Percentiles rank a stretch among this genome's conserved stretches.
These are phyloP conservation scores for Parapsyche elsis DNA, from an alignment of 1,140 invertebrate species.

Conservation along the genomic window DNA sequence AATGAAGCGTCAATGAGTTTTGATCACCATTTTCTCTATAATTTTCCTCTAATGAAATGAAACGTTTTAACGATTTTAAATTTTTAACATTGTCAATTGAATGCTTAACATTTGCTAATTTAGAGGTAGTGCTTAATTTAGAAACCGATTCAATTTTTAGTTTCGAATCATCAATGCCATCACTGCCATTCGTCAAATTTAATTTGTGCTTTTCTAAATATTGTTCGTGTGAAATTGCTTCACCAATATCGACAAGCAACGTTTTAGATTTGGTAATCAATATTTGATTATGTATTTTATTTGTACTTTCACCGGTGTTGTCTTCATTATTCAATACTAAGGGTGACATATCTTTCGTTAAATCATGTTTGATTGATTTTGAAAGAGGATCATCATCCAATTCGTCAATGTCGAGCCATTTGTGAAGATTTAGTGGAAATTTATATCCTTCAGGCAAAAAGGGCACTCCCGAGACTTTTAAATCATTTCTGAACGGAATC, in stretches of 20 bases:
- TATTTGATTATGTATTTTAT: background rate
- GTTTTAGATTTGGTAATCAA: background rate
- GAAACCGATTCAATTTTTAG: too few species aligned
- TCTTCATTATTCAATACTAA: background rate
- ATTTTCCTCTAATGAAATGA: constrained; percentile 61
- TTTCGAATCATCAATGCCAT: background rate
- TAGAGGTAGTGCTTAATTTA: too few species aligned
- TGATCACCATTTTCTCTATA: constrained; percentile 59
- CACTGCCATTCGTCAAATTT: constrained; percentile 35
- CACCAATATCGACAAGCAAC: constrained; percentile 1
- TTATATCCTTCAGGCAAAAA: constrained; percentile 66
- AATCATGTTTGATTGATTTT: constrained; percentile 58
- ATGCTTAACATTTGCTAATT: constrained; percentile 46
- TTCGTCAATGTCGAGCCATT: constrained; percentile 67
- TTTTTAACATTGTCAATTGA: constrained; percentile 58
- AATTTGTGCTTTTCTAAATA: constrained; percentile 29
- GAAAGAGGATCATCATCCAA: constrained; percentile 62
- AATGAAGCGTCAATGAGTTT: constrained; percentile 61
- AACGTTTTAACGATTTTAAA: constrained; percentile 58
- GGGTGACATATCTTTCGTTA: background rate
- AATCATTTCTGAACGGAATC: constrained; percentile 60
- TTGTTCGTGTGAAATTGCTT: constrained; percentile 17
- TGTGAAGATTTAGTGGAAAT: constrained; percentile 65
- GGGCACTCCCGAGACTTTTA: constrained; percentile 64
- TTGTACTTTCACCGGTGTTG: background rate